phyloP scores from a whole-genome alignment of 2,888 invertebrate species.

The Dromius quadrimaculatus region DNA sequence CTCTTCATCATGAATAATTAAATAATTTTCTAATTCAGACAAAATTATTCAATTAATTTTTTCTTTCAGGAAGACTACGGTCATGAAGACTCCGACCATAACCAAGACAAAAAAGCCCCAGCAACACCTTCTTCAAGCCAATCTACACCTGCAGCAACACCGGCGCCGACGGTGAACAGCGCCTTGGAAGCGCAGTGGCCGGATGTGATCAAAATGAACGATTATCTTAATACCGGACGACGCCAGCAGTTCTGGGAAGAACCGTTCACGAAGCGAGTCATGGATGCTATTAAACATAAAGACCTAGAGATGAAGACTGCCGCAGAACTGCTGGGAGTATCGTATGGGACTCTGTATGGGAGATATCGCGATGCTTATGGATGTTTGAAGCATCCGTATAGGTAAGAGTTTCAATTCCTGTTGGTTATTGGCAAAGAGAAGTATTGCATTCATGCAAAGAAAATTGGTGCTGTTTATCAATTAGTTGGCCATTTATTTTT shows the following conservation, averaged over 20 bases:
- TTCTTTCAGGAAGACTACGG: conserved; percentile 39
- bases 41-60: too few relatives aligned
- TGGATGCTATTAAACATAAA: conserved; percentile 91
- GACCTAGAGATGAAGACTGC: conserved; percentile 95
- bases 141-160: conserved; percentile 57
- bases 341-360: conserved; percentile 91
- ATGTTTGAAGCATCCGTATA: conserved; percentile 87
- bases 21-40: not conserved
- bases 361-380: conserved; percentile 91
- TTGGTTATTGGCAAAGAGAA: too few relatives aligned
- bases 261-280: conserved; percentile 86
- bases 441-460: too few relatives aligned
- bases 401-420: too few relatives aligned
- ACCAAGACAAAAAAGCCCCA: conserved; percentile 44
- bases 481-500: too few relatives aligned
- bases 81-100: conserved; percentile 31
- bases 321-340: conserved; percentile 89
- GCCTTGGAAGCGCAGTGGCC: conserved; percentile 66
- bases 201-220: conserved; percentile 88
- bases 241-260: conserved; percentile 95
- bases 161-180: conserved; percentile 62
- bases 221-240: conserved; percentile 86
- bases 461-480: too few relatives aligned
- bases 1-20: not conserved
- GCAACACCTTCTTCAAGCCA: not conserved